Base-by-base conservation (phyloP, 2,888 invertebrate species). In the Pyrgus malvae region DNA sequence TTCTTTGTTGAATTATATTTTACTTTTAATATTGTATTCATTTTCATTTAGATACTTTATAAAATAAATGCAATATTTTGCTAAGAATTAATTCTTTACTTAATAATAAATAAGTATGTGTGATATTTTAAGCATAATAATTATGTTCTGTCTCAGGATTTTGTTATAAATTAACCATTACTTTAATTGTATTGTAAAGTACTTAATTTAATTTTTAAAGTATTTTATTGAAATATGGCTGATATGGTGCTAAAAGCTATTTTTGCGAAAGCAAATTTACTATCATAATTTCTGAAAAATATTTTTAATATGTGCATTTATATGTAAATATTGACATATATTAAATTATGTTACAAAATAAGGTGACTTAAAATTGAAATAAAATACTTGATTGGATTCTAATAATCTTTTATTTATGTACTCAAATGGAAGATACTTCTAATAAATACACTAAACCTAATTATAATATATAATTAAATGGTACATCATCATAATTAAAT, bases 361-460 rank as follows among this genome's bases (percentile, higher is more conserved):
- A 45, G 21, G 2, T 45, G 58, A 64, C 58, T 59, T 62, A 16
- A 66, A 72, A 37, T 37, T 6, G 4, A 37, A 37, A 70, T 69
- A 69, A 69, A 74, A 67, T 31, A 59, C 55, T 62, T 48, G 16
- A 57, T 67, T 76, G 70, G 68, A 49, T 56, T 23, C 2, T 33
- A 35, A n/a, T 14, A 12, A 31, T 31, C 12, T 45, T 61, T 62
- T 44, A 25, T 44, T 57, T 58, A 67, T 66, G n/a, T 38, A 50
- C n/a, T 63, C 57, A 61, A 69, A 64, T 74, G 72, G 69, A 74
- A 76, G 74, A 63, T 62, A 59, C 46, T 58, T 58, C 38, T 62
- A 63, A 57, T 38, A 55, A 17, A 25, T 12, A 19, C 16, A 31
- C 37, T 31, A 23, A 48, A 25, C 25, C 25, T 48, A 37, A 48